Conservation (phyloP, 2,113 vertebrate species). For the Alligator sinensis region DNA sequence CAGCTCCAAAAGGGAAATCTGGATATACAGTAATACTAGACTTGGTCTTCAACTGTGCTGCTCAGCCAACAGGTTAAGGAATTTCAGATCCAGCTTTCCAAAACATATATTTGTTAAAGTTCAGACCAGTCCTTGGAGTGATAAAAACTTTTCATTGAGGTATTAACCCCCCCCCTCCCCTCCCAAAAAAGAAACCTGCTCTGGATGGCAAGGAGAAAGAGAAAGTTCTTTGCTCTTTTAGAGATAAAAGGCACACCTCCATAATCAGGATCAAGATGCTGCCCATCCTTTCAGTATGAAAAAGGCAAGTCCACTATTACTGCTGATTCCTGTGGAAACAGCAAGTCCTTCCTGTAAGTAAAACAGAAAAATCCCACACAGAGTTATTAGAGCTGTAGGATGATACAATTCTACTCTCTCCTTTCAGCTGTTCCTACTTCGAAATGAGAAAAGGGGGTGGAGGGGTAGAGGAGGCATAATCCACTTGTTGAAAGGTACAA, state of each 20-base stretch:
- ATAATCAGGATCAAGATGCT: not conserved
- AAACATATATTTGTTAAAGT: not conserved
- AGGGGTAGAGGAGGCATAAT: not conserved
- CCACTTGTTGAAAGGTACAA: not conserved
- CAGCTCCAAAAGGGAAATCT: not conserved
- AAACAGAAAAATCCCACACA: not conserved
- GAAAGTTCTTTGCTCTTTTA: not conserved
- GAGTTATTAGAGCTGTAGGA: not conserved
- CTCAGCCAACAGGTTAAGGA: not conserved
- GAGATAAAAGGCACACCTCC: not conserved
- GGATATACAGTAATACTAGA: not conserved
- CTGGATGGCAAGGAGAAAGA: not conserved
- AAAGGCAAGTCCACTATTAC: not conserved
- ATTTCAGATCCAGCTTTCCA: not conserved
- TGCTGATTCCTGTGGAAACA: not conserved
- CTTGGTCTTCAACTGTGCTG: not conserved
- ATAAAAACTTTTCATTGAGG: not conserved
- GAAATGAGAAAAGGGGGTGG: not conserved
- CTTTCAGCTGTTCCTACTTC: not conserved
- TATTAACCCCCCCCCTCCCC: not conserved
- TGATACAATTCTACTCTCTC: not conserved
- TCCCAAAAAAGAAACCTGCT: not conserved
- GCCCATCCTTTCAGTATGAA: not conserved
- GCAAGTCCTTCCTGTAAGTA: not conserved
- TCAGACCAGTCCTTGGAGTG: not conserved